Percentiles rank a stretch among this genome's conserved stretches.
These are phyloP conservation scores for Gopherus flavomarginatus DNA, from an alignment of 2,113 vertebrate species.

Conservation along the genomic window DNA sequence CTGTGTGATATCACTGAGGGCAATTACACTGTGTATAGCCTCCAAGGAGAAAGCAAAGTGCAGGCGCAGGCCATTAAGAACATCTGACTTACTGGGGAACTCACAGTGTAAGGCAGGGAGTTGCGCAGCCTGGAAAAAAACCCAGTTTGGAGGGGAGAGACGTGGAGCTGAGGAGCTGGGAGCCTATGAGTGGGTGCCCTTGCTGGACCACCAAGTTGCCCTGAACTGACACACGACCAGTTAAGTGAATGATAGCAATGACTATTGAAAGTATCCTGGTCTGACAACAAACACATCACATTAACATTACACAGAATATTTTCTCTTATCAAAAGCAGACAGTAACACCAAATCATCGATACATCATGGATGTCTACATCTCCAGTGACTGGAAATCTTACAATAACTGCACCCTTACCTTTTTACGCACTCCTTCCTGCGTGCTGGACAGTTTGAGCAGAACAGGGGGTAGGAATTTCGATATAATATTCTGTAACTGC, in stretches of 20 bases:
- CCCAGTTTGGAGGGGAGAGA: not conserved
- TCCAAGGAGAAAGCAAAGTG: not conserved
- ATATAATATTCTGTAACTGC: conserved; percentile 97
- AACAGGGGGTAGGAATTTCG: conserved; percentile 97
- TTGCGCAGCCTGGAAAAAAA: not conserved
- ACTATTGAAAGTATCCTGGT: not conserved
- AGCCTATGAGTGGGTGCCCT: not conserved
- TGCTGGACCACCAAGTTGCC: not conserved
- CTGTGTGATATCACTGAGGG: not conserved
- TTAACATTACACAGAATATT: not conserved
- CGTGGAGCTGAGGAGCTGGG: not conserved
- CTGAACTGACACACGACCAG: not conserved
- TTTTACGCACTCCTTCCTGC: conserved; percentile 97
- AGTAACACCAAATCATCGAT: not conserved
- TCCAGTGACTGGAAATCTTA: fast-evolving
- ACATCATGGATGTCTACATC: fast-evolving
- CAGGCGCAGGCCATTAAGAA: not conserved
- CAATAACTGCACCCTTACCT: conserved; percentile 79
- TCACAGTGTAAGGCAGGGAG: not conserved
- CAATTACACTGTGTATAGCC: not conserved
- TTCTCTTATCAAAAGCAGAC: not conserved
- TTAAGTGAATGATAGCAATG: not conserved
- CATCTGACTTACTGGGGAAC: not conserved
- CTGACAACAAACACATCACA: not conserved
- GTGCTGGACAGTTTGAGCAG: conserved; percentile 97